phyloP scores from a whole-genome alignment of 2,797 vertebrate genomes.

The Varecia variegata region DNA sequence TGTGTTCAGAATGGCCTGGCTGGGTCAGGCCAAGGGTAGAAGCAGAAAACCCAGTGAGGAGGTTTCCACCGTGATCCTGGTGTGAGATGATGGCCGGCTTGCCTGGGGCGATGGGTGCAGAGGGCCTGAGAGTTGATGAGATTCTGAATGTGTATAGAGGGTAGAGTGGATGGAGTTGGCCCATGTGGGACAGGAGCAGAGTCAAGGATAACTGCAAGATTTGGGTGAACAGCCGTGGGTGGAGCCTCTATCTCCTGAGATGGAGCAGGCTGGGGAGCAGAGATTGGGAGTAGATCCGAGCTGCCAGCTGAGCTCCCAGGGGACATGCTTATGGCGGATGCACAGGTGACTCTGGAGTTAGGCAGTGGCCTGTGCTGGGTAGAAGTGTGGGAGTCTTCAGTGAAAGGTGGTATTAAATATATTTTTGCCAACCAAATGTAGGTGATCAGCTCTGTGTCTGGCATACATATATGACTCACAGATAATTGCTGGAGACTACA shows the following conservation, averaged over 20 bases:
- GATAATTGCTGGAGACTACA: no score
- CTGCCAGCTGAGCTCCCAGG: neutral
- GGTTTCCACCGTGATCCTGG: neutral
- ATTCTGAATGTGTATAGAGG: neutral
- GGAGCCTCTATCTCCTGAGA: neutral
- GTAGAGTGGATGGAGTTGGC: neutral
- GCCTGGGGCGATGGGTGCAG: no score
- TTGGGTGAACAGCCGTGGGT: neutral
- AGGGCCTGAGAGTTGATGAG: neutral
- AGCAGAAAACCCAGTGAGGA: neutral
- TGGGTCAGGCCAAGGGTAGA: neutral
- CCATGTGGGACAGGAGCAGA: neutral
- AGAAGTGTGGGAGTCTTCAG: neutral
- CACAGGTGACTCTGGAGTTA: neutral
- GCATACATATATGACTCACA: neutral
- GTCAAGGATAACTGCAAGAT: neutral
- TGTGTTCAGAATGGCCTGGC: neutral
- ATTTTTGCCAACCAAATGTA: neutral
- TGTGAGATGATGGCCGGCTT: neutral
- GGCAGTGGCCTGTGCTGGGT: neutral
- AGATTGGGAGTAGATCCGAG: neutral
- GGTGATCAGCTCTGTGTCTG: no score
- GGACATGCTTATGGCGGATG: neutral
- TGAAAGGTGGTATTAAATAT: neutral
- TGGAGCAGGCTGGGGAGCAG: neutral